These are phyloP conservation scores for Lycorma delicatula DNA, from an alignment of 1,140 invertebrate genomes.

Conservation along the genomic window DNA sequence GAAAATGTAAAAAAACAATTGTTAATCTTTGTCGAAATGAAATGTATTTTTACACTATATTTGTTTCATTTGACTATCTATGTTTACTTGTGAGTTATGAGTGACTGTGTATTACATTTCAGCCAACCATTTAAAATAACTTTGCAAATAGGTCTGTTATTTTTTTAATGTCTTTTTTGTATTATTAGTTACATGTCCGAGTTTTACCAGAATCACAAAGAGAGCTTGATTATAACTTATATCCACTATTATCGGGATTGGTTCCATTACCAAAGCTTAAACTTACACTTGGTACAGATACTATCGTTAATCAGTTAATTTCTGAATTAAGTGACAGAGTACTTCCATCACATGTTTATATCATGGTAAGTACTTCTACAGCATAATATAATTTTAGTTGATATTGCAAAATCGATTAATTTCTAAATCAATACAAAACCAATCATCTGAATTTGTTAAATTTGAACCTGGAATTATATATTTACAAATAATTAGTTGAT, in stretches of 20 bases:
- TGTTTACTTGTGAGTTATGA: background rate
- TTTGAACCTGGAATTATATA: too few relatives aligned
- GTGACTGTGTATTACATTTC: too few relatives aligned
- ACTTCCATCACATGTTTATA: slow-evolving; percentile 49
- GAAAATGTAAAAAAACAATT: too few relatives aligned
- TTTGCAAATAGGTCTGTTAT: background rate
- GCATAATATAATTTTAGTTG: too few relatives aligned
- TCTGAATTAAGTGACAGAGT: slow-evolving; percentile 45
- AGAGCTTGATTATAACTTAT: slow-evolving; percentile 58
- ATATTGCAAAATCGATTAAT: too few relatives aligned
- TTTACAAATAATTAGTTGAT: too few relatives aligned
- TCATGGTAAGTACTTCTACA: slow-evolving; percentile 27
- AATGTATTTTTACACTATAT: background rate
- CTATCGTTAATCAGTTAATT: slow-evolving; percentile 38
- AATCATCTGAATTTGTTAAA: too few relatives aligned
- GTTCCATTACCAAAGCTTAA: slow-evolving; percentile 56
- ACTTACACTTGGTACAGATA: slow-evolving; percentile 37
- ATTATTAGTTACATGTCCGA: slow-evolving; percentile 49
- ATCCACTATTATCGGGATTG: slow-evolving; percentile 60
- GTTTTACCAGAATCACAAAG: slow-evolving; percentile 53
- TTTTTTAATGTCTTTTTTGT: background rate
- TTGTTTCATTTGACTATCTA: background rate
- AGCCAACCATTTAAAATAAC: background rate
- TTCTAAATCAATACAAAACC: too few relatives aligned
- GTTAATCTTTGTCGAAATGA: too few relatives aligned